Evolutionary conservation across 2,113 vertebrate species (phyloP), one percentile per base, ranked within the genome.

Genomic region (Conger conger): DNA sequence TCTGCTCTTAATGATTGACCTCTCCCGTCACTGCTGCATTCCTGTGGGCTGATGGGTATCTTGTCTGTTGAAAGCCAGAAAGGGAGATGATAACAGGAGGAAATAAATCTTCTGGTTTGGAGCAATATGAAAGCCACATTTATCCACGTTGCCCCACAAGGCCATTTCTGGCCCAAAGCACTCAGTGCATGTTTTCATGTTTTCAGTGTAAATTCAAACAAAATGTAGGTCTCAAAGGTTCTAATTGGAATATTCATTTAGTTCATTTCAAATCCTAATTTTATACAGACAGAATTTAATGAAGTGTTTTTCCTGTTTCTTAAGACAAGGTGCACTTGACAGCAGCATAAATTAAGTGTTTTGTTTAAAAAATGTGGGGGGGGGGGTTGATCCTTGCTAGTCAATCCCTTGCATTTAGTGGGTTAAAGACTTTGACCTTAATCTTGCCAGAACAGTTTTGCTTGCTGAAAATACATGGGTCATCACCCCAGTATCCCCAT

Each of bases 381-480:
- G n/a, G n/a, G 11, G n/a, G 63, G 13, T 4, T 68, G 1, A n/a
- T 4, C 27, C 60, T 68, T 30, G 60, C 60, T 50, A 9, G 68
- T 6, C 27, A 73, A 73, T 94, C 91, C 82, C 68, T 77, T 18
- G 81, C 85, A 84, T 91, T 94, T 88, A 94, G 8, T 76, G 79
- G 86, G 80, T 17, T 83, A 92, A 76, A 18, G 53, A 76, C 36
- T 73, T n/a, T 90, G 91, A 93, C 87, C 91, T 86, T 91, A 93
- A 95, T 93, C 91, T 87, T 20, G 37, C 76, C 53, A 13, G 37
- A 86, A 78, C 81, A 54, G 88, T 86, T 1, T 88, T 68, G 85
- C 79, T 78, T 79, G 78, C 68, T 82, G 81, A 13, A 50, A 33
- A 50, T 15, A 76, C 17, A 42, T 85, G 81, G 45, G 40, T 81